Evolutionary conservation across 1,140 invertebrate genomes (phyloP).

Genomic region (Venturia canescens): DNA sequence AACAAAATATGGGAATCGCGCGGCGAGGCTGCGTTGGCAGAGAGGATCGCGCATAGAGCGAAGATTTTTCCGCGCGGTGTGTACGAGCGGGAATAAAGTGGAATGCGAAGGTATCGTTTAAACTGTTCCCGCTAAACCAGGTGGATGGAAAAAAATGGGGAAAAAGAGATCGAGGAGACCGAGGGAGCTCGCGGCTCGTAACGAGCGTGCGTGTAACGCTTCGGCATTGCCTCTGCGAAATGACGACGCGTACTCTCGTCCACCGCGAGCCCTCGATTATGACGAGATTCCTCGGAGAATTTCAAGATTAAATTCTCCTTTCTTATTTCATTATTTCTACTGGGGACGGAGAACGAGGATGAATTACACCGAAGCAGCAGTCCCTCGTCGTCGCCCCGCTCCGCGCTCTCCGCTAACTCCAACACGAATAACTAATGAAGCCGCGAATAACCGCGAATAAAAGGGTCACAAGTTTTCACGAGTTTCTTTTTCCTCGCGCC

Average conservation of each 20-base stretch:
- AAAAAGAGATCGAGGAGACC: neutral
- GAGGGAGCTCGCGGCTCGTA: neutral
- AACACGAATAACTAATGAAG: neutral
- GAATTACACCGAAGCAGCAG: neutral
- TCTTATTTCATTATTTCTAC: neutral
- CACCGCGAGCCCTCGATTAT: slow-evolving; percentile 16
- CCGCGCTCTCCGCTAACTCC: too few species aligned
- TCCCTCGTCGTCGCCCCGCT: neutral
- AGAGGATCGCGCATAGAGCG: neutral
- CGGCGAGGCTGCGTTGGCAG: neutral
- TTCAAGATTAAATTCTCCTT: neutral
- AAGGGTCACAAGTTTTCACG: neutral
- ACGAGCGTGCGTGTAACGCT: neutral
- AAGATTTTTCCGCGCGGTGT: neutral
- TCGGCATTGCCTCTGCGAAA: neutral
- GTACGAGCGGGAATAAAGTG: neutral
- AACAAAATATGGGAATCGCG: neutral
- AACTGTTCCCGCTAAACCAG: slow-evolving; percentile 11
- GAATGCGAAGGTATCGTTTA: slow-evolving; percentile 7
- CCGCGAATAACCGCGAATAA: neutral
- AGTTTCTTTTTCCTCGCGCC: too few species aligned
- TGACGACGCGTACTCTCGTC: slow-evolving; percentile 3
- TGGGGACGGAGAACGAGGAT: neutral
- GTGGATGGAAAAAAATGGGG: neutral
- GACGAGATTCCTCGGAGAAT: slow-evolving; percentile 8